phyloP scores from a whole-genome alignment of 1,140 invertebrate species.

The Agrypnia vestita region DNA sequence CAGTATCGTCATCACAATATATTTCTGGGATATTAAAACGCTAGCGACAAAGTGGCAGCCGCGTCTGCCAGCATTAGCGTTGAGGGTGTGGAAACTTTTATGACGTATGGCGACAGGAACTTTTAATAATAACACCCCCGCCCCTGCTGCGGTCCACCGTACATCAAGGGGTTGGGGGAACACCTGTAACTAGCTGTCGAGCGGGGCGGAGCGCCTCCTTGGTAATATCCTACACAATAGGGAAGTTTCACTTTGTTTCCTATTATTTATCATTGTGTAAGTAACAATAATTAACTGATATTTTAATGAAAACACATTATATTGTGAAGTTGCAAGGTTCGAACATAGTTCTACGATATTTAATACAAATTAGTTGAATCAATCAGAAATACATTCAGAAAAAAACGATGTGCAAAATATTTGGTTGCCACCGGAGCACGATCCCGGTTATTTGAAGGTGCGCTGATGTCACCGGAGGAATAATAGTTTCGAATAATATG shows the following conservation, averaged over 20 bases:
- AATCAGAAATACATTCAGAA: too few species aligned
- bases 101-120: constrained; percentile 62
- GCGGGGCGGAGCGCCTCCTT: background rate
- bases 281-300: background rate
- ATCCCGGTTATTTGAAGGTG: too few species aligned
- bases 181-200: constrained; percentile 3
- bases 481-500: too few species aligned
- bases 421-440: too few species aligned
- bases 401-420: too few species aligned
- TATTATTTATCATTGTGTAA: background rate
- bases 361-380: too few species aligned
- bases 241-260: background rate
- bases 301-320: too few species aligned
- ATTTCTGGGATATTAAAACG: background rate
- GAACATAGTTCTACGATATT: too few species aligned
- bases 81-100: constrained; percentile 55
- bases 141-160: constrained; percentile 18
- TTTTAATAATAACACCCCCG: constrained; percentile 61
- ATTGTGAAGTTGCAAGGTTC: too few species aligned
- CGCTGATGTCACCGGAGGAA: too few species aligned
- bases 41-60: constrained; percentile 10
- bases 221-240: background rate
- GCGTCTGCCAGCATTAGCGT: background rate
- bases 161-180: background rate
- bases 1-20: background rate